Evolutionary conservation across 2,113 vertebrate species (phyloP), one percentile per base, ranked within the genome.

Genomic region (Enhydra lutris): DNA sequence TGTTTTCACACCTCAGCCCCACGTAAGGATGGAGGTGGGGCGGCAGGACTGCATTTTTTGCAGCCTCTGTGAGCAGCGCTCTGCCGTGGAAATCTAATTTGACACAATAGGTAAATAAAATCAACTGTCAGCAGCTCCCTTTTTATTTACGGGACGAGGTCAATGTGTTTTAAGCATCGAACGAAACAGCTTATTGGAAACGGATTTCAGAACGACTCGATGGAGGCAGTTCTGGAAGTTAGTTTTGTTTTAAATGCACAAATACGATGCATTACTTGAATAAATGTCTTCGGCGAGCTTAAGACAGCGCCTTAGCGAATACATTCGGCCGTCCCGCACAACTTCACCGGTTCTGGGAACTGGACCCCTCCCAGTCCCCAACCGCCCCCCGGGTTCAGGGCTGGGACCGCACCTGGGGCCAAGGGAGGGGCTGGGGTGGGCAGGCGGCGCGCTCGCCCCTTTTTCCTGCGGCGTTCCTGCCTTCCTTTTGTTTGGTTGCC

Each of bases 81-180:
- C 94, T 97, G 98, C 98, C 89, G 81, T 90, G 97, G 97, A 98
- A 99, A 99, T 99, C 98, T 98, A 99, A 99, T 99, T 99, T 99
- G 99, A 99, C 82, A 98, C 99, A 99, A 99, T 98, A 99, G 99
- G 99, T 99, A 99, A 99, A 99, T 99, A 99, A 99, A 99, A 99
- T 99, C 99, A 99, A 98, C 98, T 97, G 97, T 98, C 98, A 99
- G 99, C 99, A 99, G 98, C 98, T 99, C 98, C 97, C 93, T 98
- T 99, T 99, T 99, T 98, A 99, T 98, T 99, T 98, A 98, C 98
- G 97, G 98, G 99, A 99, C 98, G 92, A 98, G 99, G 99, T 99
- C 99, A 99, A 97, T 98, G 95, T 65, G 94, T 98, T 96, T 93
- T 98, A 98, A 99, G 98, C 98, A 88, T 4, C 95, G 55, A 95